A percentile compares a stretch with the other conserved stretches of the same genome.
Evolutionary conservation across 2,797 vertebrate species (phyloP).

Genomic region (Todus mexicanus): DNA sequence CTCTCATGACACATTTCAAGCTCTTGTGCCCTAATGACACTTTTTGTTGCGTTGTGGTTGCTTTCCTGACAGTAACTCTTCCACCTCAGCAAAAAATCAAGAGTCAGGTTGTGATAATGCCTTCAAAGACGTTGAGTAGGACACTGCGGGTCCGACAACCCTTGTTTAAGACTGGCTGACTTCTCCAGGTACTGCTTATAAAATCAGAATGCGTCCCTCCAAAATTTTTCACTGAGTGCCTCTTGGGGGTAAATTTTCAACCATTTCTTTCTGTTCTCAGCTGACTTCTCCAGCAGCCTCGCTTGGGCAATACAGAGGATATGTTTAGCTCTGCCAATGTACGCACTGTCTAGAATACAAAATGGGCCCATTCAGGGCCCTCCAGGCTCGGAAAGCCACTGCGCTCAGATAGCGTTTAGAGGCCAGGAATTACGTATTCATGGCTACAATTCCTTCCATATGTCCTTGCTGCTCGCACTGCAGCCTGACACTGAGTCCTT

Average conservation of each 20-base stretch:
- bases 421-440: conserved; percentile 43
- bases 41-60: neutral
- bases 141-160: neutral
- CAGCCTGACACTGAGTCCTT: conserved; percentile 28
- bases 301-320: neutral
- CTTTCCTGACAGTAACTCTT: neutral
- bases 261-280: neutral
- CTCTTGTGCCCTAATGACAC: neutral
- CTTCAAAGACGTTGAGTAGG: neutral
- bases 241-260: neutral
- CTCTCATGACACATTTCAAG: neutral
- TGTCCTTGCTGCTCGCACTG: neutral
- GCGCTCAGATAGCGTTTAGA: neutral
- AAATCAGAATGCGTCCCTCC: neutral
- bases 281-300: neutral
- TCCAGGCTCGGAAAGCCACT: conserved; percentile 12
- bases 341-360: conserved; percentile 31
- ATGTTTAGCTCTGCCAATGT: conserved; percentile 44
- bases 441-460: conserved; percentile 22
- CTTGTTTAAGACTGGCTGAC: neutral
- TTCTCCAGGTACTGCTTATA: neutral
- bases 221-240: neutral
- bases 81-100: neutral
- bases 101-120: neutral
- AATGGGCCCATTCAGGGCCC: conserved; percentile 48